phyloP scores from a whole-genome alignment of 2,113 vertebrate genomes.

The Cacatua alba region DNA sequence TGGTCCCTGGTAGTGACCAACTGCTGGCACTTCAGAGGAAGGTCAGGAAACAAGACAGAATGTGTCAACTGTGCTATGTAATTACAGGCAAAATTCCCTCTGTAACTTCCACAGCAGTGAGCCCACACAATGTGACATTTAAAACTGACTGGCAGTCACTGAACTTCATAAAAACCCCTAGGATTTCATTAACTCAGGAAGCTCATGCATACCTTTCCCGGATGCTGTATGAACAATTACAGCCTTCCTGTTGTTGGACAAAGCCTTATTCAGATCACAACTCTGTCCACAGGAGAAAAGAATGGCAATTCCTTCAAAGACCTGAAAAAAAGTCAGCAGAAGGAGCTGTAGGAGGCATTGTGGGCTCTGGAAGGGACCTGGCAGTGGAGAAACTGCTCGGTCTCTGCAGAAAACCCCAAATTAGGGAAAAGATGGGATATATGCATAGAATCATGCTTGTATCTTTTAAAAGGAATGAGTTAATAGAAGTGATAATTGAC shows the following conservation, averaged over 20 bases:
- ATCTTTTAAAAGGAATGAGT: neutral
- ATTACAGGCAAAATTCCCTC: slow-evolving; percentile 21
- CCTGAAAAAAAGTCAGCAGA: slow-evolving; percentile 3
- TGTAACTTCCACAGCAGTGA: neutral
- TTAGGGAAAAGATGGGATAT: neutral
- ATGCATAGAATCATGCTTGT: neutral
- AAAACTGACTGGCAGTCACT: slow-evolving; percentile 19
- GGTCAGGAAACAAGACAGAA: slow-evolving; percentile 6
- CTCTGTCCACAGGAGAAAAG: neutral
- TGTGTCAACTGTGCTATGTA: neutral
- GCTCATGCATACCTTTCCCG: slow-evolving; percentile 38
- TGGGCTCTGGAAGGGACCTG: neutral
- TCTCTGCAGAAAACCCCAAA: neutral
- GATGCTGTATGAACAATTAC: slow-evolving; percentile 51
- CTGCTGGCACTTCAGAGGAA: neutral
- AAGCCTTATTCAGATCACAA: slow-evolving; percentile 27
- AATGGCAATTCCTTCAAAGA: slow-evolving; percentile 6
- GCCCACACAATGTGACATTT: slow-evolving; percentile 1
- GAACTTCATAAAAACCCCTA: neutral
- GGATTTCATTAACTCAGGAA: slow-evolving; percentile 34
- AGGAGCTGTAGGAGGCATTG: slow-evolving; percentile 42
- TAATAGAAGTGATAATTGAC: slow-evolving; percentile 1
- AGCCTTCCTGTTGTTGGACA: slow-evolving; percentile 47
- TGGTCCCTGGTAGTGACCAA: neutral
- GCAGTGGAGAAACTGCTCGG: neutral